Conservation (phyloP, 2,797 vertebrate species). For the Lacerta viridis region DNA sequence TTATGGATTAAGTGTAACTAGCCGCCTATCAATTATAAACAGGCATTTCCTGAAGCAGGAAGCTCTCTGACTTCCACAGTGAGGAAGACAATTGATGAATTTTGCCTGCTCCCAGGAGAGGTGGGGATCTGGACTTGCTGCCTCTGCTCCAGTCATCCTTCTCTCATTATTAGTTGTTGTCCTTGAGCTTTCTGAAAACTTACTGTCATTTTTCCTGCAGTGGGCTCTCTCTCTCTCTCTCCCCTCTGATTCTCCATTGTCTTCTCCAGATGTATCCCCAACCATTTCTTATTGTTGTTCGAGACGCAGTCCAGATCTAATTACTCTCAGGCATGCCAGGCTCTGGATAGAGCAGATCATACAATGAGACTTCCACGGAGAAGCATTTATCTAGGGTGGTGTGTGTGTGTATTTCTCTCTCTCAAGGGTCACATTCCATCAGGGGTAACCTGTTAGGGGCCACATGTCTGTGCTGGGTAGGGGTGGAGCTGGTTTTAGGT, state of each 20-base stretch:
- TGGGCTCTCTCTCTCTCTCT: no score
- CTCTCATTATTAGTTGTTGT: background rate
- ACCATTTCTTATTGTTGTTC: background rate
- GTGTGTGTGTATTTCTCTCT: background rate
- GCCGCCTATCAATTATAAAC: conserved; percentile 4
- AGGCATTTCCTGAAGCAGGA: conserved; percentile 1
- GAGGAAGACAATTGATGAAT: background rate
- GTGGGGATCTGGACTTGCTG: background rate
- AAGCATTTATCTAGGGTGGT: background rate
- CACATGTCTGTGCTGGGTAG: background rate
- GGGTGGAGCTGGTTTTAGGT: no score
- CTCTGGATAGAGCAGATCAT: background rate
- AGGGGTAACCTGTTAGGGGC: background rate
- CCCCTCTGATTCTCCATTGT: background rate
- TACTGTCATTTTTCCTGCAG: background rate
- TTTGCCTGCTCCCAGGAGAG: background rate
- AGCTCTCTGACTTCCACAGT: background rate
- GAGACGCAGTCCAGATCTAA: background rate
- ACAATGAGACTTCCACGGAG: background rate
- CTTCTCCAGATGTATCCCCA: background rate
- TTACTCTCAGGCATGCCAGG: background rate
- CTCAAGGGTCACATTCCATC: background rate
- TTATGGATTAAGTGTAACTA: background rate
- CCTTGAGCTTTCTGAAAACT: background rate
- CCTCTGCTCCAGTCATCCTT: background rate